Percentiles rank a stretch among this genome's conserved stretches.
Conservation (phyloP, 2,113 vertebrate species). For the Propithecus coquereli region DNA sequence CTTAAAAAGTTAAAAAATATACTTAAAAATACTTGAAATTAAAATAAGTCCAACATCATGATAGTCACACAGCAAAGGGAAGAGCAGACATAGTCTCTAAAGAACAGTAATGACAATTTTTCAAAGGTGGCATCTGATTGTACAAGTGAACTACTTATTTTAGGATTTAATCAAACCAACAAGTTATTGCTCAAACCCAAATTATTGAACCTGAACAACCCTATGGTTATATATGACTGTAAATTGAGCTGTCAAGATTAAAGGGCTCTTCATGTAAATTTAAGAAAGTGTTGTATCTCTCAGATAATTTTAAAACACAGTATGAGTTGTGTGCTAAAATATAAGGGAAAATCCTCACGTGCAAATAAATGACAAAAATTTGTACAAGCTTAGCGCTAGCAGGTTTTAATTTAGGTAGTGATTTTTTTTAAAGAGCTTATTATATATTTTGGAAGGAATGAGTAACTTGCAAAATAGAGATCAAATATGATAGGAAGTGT, state of each 20-base stretch:
- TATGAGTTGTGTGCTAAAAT: neutral
- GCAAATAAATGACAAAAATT: neutral
- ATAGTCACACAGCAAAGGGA: neutral
- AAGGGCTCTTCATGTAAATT: neutral
- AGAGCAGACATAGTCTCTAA: rapidly evolving
- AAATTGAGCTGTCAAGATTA: neutral
- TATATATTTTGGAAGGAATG: neutral
- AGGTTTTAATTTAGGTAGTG: neutral
- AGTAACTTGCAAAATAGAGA: neutral
- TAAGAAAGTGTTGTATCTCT: neutral
- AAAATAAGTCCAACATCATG: rapidly evolving
- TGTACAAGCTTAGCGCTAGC: too few species aligned
- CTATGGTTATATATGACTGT: neutral
- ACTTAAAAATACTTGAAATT: neutral
- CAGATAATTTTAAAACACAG: neutral
- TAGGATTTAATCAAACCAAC: neutral
- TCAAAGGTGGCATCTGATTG: too few species aligned
- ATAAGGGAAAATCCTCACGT: neutral
- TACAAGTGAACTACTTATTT: neutral
- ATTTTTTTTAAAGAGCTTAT: neutral
- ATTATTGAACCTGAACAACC: neutral
- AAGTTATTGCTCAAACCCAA: neutral
- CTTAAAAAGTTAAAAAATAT: neutral
- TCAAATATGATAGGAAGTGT: neutral
- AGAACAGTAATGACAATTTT: rapidly evolving